Conservation (phyloP, 2,113 vertebrate genomes). For the Brachypteracias leptosomus region DNA sequence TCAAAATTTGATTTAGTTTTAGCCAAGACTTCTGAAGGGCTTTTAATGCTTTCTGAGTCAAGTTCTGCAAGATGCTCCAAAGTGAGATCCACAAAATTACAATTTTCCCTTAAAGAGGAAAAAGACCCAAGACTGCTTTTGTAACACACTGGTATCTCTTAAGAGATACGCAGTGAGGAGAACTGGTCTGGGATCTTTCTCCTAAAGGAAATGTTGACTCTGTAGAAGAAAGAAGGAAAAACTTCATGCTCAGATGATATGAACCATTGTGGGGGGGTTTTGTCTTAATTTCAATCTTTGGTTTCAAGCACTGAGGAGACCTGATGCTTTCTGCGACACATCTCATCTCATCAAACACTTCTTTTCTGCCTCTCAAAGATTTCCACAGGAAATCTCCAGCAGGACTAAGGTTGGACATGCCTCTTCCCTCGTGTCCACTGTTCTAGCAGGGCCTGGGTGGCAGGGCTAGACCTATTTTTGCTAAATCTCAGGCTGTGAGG, state of each 20-base stretch:
- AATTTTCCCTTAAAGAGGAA: background rate
- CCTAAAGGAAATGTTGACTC: background rate
- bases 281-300: background rate
- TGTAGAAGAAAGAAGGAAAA: background rate
- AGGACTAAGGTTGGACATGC: background rate
- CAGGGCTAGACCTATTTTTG: background rate
- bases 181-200: background rate
- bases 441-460: background rate
- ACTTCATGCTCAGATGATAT: background rate
- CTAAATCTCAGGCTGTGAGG: background rate
- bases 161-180: background rate
- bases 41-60: background rate
- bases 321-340: background rate
- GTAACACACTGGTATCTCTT: background rate
- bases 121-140: background rate
- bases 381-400: conserved; percentile 1
- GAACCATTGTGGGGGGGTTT: background rate
- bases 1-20: background rate
- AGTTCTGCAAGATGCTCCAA: background rate
- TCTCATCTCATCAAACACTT: background rate
- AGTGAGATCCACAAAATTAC: background rate
- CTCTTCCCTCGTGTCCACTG: background rate
- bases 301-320: background rate
- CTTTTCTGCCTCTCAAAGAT: background rate
- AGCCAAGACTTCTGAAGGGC: background rate